Base-by-base conservation (phyloP, 1,140 invertebrate genomes). In the Laupala kohalensis region DNA sequence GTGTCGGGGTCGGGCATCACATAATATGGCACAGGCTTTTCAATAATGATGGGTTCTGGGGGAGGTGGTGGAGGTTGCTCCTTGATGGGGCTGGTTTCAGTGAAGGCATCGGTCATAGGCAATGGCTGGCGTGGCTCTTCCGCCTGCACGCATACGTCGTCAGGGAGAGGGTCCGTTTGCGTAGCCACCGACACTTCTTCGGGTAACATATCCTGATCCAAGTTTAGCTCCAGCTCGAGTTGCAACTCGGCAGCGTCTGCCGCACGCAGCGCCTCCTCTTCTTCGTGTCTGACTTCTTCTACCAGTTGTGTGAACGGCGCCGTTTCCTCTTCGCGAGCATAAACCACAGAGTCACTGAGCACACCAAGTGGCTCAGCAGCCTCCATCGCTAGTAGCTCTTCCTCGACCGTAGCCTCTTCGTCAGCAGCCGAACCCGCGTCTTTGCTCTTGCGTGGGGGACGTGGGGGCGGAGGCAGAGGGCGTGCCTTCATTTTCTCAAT, bases 101-200 rank as follows among this genome's bases (percentile, higher is more conserved):
- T 72, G 63, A 53, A 25, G 19, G 67, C 74, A 27, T 67, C 69
- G 9, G 63, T 72, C 9, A 27, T 9, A 5, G 2, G 3, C 6
- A 28, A 6, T 23, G 27, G 26, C 67, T 23, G 25, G 9, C 29
- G 26, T 26, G 82, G 89, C 76, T 90, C 87, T 68, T 86, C 28
- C 3, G 28, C 23, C 67, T 28, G 25, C 9, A 68, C 67, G 30
- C 62, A 70, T 72, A 90, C 84, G 76, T 91, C 90, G 77, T 92
- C 90, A 0, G 90, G 89, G 25, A 92, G 76, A 0, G 90, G 89
- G 80, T 93, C 91, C 0, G 91, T 93, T 80, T 93, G 92, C 0
- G 90, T 92, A 0, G 89, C 90, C 3, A 90, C 86, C 75, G 89
- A 89, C 25, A 87, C 86, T 80, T 92, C 88, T 64, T 86, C 75